Evolutionary conservation across 2,113 vertebrate species (phyloP), one percentile per base, ranked within the genome.

Genomic region (Grammomys dolichurus): DNA sequence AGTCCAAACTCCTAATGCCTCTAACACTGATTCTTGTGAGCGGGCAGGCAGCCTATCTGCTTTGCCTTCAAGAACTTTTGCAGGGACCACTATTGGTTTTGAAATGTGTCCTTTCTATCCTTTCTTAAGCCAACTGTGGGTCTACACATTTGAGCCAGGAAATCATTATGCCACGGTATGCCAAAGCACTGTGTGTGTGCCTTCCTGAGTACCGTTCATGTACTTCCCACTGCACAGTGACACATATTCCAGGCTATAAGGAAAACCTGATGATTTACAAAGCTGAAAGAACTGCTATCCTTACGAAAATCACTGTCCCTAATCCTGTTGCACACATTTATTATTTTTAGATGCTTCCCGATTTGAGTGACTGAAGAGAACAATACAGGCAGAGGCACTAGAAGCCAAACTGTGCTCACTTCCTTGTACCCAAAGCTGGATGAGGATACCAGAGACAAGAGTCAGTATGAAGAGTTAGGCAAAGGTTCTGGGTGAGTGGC

Each of bases 401-500:
- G 84, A 17, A 89, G 48, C 87, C 85, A 77, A 93, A 56, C 51
- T 73, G 77, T 31, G 28, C 60, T 91, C 82, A 87, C 22, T 22
- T 87, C 48, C 31, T 93, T 46, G 89, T 40, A 69, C 70, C 26
- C 81, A 67, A 92, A 95, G 89, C 24, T 48, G 31, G 33, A 20
- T 89, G 31, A 89, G 43, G 73, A 58, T 72, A 90, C 72, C 31
- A 36, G 60, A 96, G 43, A 92, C 58, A 93, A 19, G 87, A 94
- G 56, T 91, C 22, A 69, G 33, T 63, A 76, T 26, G 56, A 31
- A 69, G 56, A 90, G 28, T 80, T 65, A 77, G 60, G 54, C 80
- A 96, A 96, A 70, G 13, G 12, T 54, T 75, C 93, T 69, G 84
- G 73, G 54, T 26, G 63, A 94, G 91, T 67, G 48, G 14, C 46